Evolutionary conservation across 2,888 invertebrate species (phyloP), one percentile per base, ranked within the genome.

Genomic region (Phoenoteleia sp.): DNA sequence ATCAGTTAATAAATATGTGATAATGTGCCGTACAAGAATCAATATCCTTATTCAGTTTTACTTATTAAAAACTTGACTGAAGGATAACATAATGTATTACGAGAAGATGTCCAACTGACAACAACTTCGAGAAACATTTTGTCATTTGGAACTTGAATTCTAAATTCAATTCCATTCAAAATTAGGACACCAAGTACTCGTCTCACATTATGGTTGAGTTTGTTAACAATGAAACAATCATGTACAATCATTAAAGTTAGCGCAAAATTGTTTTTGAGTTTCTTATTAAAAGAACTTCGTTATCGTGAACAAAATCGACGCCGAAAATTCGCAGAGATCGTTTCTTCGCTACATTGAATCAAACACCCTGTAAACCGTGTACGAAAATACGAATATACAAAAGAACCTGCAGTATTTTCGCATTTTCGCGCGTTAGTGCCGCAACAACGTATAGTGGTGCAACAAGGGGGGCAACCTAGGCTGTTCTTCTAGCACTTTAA

Each of bases 401-500:
- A 21, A 9, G 23, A 13, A 11, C n/a, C 2, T 27, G 42, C 6
- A 54, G 49, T 45, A 62, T 52, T 6, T 77, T 67, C 67, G 74
- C 17, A 66, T 76, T 64, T 76, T 81, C 79, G 56, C 79, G 69
- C 75, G 76, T 84, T 86, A 82, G 82, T 83, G 88, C 87, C 88
- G 83, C 75, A 79, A 89, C 86, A 82, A 84, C 33, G 47, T 76
- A 88, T 89, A 95, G 95, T 95, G 95, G 94, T 93, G 93, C 92
- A 91, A 92, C 92, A 92, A 93, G 94, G 94, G 93, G 94, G 94
- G 94, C 94, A 94, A 94, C 93, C 94, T 94, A 95, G 95, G 95
- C 95, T 95, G 96, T 96, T 96, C 95, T 96, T 96, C 96, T 96
- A 96, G 96, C 96, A 96, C 96, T 94, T 92, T 89, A 93, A 94